Conservation (phyloP, 1,140 invertebrate species). For the Laodelphax striatellus region DNA sequence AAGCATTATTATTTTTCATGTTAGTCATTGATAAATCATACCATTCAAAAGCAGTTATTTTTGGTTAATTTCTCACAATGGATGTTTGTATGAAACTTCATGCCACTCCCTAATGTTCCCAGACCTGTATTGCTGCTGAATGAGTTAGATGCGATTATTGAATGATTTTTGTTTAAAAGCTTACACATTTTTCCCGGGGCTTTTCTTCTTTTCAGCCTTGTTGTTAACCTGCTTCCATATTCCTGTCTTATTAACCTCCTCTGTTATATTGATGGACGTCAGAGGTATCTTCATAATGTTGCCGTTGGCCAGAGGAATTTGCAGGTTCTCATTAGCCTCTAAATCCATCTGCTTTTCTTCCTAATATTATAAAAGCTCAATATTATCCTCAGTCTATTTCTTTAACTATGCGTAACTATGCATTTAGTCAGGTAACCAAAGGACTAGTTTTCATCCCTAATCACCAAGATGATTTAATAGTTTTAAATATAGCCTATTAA, state of each 20-base stretch:
- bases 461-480: too few species aligned
- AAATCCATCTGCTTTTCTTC: constrained; percentile 16
- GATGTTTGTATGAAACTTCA: not conserved
- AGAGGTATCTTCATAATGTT: constrained; percentile 87
- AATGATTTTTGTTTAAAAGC: constrained; percentile 9
- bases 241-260: constrained; percentile 84
- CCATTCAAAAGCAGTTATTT: not conserved
- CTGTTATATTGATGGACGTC: constrained; percentile 79
- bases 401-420: too few species aligned
- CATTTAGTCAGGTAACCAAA: not conserved
- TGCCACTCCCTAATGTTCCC: not conserved
- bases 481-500: too few species aligned
- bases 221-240: constrained; percentile 87
- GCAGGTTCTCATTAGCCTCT: constrained; percentile 46
- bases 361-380: constrained; percentile 12
- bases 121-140: not conserved
- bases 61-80: not conserved
- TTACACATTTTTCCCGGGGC: constrained; percentile 31
- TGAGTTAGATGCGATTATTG: not conserved
- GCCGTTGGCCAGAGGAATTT: constrained; percentile 80
- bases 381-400: too few species aligned
- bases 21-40: not conserved
- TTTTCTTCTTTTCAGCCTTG: constrained; percentile 32
- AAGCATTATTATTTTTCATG: too few species aligned
- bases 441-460: too few species aligned